Evolutionary conservation across 1,140 invertebrate genomes (phyloP).

Genomic region (Caerostris darwini): DNA sequence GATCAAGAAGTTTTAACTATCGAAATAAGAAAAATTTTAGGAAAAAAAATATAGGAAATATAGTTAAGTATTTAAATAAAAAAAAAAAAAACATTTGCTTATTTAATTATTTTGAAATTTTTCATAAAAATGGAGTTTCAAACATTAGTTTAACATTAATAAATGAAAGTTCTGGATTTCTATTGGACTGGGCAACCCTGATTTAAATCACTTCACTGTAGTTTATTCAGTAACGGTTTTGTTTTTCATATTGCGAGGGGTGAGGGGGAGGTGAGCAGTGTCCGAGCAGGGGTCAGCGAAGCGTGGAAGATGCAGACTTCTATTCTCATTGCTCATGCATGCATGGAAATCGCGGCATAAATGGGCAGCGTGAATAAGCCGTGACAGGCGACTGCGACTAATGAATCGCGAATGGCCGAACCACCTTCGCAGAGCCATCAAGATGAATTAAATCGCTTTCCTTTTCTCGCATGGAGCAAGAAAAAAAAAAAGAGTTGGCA

Average conservation of each 20-base stretch:
- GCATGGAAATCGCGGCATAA: constrained; percentile 2
- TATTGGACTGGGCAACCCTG: too few relatives aligned
- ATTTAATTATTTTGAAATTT: too few relatives aligned
- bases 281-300: background rate
- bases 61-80: too few relatives aligned
- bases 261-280: background rate
- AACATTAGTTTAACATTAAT: too few relatives aligned
- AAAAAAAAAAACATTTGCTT: too few relatives aligned
- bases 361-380: constrained; percentile 24
- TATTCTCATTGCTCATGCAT: constrained; percentile 18
- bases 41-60: too few relatives aligned
- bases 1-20: too few relatives aligned
- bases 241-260: background rate
- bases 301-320: background rate
- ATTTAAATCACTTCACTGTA: background rate
- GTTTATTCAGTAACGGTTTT: background rate
- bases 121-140: too few relatives aligned
- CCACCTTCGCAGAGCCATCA: background rate
- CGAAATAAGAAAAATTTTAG: too few relatives aligned
- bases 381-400: constrained; percentile 32
- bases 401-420: constrained; percentile 30
- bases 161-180: too few relatives aligned
- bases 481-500: background rate
- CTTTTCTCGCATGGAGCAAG: background rate
- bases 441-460: constrained; percentile 45